Evolutionary conservation across 2,888 invertebrate species (phyloP), one percentile per base, ranked within the genome.

Genomic region (Gymnoscelis rufifasciata): DNA sequence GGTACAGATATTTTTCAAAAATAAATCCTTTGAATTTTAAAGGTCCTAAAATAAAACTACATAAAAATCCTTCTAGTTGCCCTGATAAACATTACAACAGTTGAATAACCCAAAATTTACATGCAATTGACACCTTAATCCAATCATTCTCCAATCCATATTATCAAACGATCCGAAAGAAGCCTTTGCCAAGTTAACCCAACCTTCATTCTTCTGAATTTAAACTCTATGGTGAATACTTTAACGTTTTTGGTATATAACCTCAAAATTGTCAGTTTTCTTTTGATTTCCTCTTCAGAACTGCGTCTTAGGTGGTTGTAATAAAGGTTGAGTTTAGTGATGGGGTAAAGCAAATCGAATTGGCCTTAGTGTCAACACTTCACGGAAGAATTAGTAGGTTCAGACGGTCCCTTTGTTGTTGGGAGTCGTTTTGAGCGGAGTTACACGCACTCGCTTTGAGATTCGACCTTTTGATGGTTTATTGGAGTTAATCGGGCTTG

Each of bases 341-440:
- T 76, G 74, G 72, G 78, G 80, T 77, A 73, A 71, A 70, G 71
- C 76, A 72, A 62, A 61, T 68, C 81, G 70, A 80, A 83, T 78
- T 59, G 81, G 77, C 57, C 83, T 87, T 80, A 87, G 80, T 83
- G 86, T 87, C 87, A 83, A 81, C 86, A 81, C 82, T 82, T 82
- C 78, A 83, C 72, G 82, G 75, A 62, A 67, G 62, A 65, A 68
- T 62, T 50, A 53, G 75, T 71, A 71, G 69, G 71, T 65, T 56
- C 60, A 62, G 59, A 67, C 61, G 61, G 50, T 63, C 51, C 44
- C 78, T 82, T 82, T 80, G 81, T 78, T 68, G 64, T 72, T 72
- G 60, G 65, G 64, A 64, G 56, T 39, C 38, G 36, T 47, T 54
- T 50, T 52, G 47, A 54, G 44, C 50, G 50, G 51, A 14, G 31